Percentiles rank a stretch among this genome's conserved stretches.
Conservation (phyloP, 1,140 invertebrate species). For the Drosophila subobscura region DNA sequence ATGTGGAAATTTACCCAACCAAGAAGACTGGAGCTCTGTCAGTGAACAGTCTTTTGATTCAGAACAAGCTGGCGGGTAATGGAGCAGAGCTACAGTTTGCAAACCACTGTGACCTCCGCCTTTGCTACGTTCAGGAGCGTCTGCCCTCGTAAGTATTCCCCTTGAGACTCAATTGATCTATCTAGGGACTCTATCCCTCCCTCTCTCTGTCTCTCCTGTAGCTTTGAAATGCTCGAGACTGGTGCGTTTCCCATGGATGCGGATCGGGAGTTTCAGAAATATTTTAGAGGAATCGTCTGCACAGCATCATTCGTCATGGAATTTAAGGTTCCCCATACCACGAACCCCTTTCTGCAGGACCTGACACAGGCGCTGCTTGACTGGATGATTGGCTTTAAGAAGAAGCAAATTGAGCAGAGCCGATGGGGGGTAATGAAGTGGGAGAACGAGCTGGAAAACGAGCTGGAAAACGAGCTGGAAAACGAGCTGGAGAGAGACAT, state of each 20-base stretch:
- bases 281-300: conserved; percentile 43
- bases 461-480: no score
- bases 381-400: conserved; percentile 32
- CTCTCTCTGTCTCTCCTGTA: not conserved
- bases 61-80: conserved; percentile 13
- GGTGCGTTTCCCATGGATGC: conserved; percentile 13
- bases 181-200: no score
- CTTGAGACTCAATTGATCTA: no score
- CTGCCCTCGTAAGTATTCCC: conserved; percentile 36
- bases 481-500: no score
- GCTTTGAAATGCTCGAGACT: conserved; percentile 48
- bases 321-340: conserved; percentile 14
- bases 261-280: not conserved
- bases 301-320: conserved; percentile 12
- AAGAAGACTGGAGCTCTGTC: not conserved
- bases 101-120: conserved; percentile 16
- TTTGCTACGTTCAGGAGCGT: conserved; percentile 50
- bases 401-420: not conserved
- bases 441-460: no score
- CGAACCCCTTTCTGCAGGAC: not conserved
- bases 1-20: not conserved
- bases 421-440: no score
- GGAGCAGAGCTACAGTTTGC: not conserved
- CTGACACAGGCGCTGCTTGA: conserved; percentile 19
- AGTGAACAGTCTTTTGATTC: conserved; percentile 25